These are phyloP conservation scores for Oenanthe oenanthe DNA, from an alignment of 2,113 vertebrate species.

Conservation along the genomic window DNA sequence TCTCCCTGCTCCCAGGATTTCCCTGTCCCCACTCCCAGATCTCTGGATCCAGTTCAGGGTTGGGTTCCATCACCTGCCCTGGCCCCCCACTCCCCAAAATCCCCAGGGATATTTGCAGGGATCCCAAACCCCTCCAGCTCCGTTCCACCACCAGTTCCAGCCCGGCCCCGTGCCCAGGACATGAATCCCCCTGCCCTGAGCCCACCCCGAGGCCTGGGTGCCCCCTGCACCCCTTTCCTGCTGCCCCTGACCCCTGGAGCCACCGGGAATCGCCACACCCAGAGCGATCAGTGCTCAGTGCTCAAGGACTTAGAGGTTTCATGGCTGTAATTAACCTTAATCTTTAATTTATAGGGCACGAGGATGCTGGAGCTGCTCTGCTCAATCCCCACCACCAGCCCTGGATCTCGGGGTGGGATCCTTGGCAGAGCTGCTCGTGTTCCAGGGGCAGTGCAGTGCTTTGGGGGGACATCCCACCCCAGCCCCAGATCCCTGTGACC, in stretches of 20 bases:
- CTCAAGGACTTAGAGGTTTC: conserved; percentile 31
- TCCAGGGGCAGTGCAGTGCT: accelerated
- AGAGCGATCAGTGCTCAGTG: accelerated
- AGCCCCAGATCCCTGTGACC: accelerated
- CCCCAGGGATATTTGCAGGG: too few species aligned
- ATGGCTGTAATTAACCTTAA: conserved; percentile 61
- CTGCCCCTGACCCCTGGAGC: not conserved
- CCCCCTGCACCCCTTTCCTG: too few species aligned
- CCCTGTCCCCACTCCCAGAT: too few species aligned
- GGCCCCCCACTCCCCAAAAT: too few species aligned
- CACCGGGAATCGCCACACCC: accelerated
- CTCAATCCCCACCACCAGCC: not conserved
- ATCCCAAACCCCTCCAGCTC: too few species aligned
- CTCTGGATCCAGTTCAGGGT: too few species aligned
- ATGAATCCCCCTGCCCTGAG: too few species aligned
- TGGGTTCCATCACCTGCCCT: too few species aligned
- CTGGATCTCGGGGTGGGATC: not conserved
- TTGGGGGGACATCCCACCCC: accelerated
- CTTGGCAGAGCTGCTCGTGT: accelerated
- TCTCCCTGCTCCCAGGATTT: too few species aligned
- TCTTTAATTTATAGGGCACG: conserved; percentile 56
- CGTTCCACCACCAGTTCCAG: too few species aligned
- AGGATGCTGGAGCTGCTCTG: conserved; percentile 5
- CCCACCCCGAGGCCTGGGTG: too few species aligned
- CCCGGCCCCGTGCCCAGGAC: too few species aligned